Base-by-base conservation (phyloP, 1,140 invertebrate species). In the Spodoptera litura region DNA sequence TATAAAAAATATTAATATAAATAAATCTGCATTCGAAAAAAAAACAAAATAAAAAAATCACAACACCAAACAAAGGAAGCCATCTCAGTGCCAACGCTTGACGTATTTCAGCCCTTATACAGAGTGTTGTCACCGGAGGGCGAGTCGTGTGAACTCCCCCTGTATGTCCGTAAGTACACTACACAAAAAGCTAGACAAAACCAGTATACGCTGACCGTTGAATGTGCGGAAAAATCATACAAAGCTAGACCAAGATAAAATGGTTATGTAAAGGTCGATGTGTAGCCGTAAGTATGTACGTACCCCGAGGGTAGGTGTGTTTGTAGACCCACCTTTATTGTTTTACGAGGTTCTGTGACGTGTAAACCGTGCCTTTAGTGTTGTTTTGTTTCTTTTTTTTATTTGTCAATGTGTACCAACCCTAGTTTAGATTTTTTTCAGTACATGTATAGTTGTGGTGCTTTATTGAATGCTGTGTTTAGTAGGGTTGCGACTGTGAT, bases 291-390 rank as follows among this genome's bases (percentile, higher is more conserved):
- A 31, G 31, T 31, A 31, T 31, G 31, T 31, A 61, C 20, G 27
- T 4, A 25, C 49, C 49, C 49, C 27, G 12, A 49, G 49, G 66
- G 49, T 31, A 27, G 49, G 49, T 52, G 38, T 20, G 62, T 52
- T 80, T 80, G 78, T 79, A 74, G 52, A 71, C 68, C 75, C 66
- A 80, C 81, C 78, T 82, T 82, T 79, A 82, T 84, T 80, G 80
- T 81, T 79, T 78, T 73, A 84, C 76, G 75, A 81, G 80, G 80
- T 80, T 76, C 71, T 79, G 79, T 38, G 78, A 53, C 66, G 66
- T 70, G 66, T 70, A 52, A 70, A 70, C 66, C 25, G 49, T 52
- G 44, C 44, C 66, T 70, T 52, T 25, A 53, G 12, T 52, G 20
- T 53, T 52, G 20, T 52, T 20, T 49, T 51, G n/a, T 51, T 51